These are phyloP conservation scores for Pseudomyrmex dendroicus DNA, from an alignment of 1,140 invertebrate species.

Conservation along the genomic window DNA sequence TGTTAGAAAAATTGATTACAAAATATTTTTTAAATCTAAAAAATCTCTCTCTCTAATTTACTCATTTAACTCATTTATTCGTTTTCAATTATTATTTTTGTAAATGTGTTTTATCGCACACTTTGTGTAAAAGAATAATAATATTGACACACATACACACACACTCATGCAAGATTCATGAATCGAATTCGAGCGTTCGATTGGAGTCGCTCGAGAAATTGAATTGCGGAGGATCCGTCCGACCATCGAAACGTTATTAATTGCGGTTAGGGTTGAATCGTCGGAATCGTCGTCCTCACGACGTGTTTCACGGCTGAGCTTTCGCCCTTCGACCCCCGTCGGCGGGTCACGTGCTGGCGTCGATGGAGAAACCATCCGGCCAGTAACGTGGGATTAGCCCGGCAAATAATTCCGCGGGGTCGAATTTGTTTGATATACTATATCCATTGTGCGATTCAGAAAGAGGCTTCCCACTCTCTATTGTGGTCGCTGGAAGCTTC, in stretches of 20 bases:
- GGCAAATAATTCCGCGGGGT: slow-evolving; percentile 79
- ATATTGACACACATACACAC: neutral
- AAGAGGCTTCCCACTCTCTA: slow-evolving; percentile 74
- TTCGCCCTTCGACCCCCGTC: slow-evolving; percentile 54
- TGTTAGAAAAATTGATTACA: neutral
- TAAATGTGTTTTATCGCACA: neutral
- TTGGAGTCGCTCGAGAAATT: slow-evolving; percentile 22
- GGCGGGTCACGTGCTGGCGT: slow-evolving; percentile 75
- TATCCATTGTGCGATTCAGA: slow-evolving; percentile 79
- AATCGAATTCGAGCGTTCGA: slow-evolving; percentile 5
- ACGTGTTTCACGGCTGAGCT: slow-evolving; percentile 65
- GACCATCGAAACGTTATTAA: slow-evolving; percentile 59
- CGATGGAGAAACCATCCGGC: slow-evolving; percentile 72
- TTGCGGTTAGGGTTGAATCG: slow-evolving; percentile 29
- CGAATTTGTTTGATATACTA: slow-evolving; percentile 82
- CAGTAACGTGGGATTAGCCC: slow-evolving; percentile 73
- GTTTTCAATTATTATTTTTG: too few relatives aligned
- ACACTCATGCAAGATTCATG: slow-evolving; percentile 42
- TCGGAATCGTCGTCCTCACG: slow-evolving; percentile 33
- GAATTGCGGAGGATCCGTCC: slow-evolving; percentile 11
- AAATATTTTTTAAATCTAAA: neutral
- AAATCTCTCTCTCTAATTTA: neutral
- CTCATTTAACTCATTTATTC: neutral
- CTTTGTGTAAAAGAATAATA: too few relatives aligned
- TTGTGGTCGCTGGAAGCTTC: slow-evolving; percentile 67